phyloP scores from a whole-genome alignment of 2,888 invertebrate species.

The Drosophila mimetica region DNA sequence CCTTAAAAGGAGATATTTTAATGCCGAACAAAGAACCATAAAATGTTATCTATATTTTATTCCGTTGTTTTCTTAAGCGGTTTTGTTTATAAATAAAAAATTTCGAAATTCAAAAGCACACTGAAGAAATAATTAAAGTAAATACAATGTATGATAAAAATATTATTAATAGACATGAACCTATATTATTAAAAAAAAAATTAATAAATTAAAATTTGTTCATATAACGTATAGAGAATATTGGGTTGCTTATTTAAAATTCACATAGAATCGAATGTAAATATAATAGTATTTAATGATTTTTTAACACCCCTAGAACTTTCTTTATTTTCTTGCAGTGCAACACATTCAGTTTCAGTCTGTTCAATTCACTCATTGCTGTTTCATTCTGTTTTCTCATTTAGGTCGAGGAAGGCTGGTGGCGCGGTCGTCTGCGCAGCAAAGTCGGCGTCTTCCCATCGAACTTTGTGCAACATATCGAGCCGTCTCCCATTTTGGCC shows the following conservation, averaged over 20 bases:
- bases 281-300: too few relatives aligned
- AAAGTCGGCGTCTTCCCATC: slow-evolving; percentile 97
- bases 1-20: too few relatives aligned
- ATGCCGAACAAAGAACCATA: too few relatives aligned
- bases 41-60: neutral
- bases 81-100: neutral
- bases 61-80: neutral
- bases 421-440: slow-evolving; percentile 93
- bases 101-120: neutral
- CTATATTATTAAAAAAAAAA: too few relatives aligned
- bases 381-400: slow-evolving; percentile 52
- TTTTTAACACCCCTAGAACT: neutral
- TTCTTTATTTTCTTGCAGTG: slow-evolving; percentile 18
- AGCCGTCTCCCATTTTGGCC: slow-evolving; percentile 84
- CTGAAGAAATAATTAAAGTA: too few relatives aligned
- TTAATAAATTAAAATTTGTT: too few relatives aligned
- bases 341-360: slow-evolving; percentile 4
- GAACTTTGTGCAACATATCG: slow-evolving; percentile 93
- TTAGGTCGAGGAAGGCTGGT: slow-evolving; percentile 94
- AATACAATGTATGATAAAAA: too few relatives aligned
- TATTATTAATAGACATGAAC: too few relatives aligned
- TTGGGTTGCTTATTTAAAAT: too few relatives aligned
- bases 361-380: slow-evolving; percentile 28
- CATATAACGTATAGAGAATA: too few relatives aligned
- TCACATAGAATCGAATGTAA: too few relatives aligned